phyloP scores from a whole-genome alignment of 2,888 invertebrate genomes.

The Drosophila greeni region DNA sequence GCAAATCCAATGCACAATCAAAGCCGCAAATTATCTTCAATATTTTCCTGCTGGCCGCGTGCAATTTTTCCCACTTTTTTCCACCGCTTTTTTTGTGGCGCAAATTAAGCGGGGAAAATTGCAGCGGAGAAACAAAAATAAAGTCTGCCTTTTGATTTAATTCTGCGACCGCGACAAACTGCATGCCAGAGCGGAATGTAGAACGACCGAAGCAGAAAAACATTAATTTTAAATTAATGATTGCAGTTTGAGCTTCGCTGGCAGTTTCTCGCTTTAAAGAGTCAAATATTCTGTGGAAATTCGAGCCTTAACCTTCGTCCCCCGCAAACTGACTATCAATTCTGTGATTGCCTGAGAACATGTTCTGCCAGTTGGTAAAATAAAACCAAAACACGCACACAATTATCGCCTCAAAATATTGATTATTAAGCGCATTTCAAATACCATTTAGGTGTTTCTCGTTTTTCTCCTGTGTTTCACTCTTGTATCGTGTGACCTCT shows the following conservation, averaged over 20 bases:
- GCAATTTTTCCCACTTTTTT: constrained; percentile 14
- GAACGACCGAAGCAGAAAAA: constrained; percentile 4
- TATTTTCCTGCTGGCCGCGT: constrained; percentile 36
- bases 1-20: constrained; percentile 51
- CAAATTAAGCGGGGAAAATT: constrained; percentile 47
- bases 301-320: background rate
- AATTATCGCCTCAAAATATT: constrained; percentile 72
- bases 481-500: constrained; percentile 32
- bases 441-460: constrained; percentile 49
- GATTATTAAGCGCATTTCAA: constrained; percentile 69
- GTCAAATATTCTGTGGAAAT: background rate
- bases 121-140: constrained; percentile 12
- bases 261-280: background rate
- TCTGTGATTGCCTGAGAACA: constrained; percentile 9
- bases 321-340: constrained; percentile 3
- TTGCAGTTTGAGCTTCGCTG: constrained; percentile 33
- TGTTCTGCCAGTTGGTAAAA: constrained; percentile 22
- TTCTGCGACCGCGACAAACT: constrained; percentile 53
- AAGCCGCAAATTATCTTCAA: constrained; percentile 55
- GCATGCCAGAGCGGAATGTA: constrained; percentile 27
- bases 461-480: constrained; percentile 36
- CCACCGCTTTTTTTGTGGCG: constrained; percentile 5
- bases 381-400: constrained; percentile 58
- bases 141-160: constrained; percentile 61
- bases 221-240: constrained; percentile 58